Evolutionary conservation across 2,797 vertebrate species (phyloP), one percentile per base, ranked within the genome.

Genomic region (Meriones psammophilus): DNA sequence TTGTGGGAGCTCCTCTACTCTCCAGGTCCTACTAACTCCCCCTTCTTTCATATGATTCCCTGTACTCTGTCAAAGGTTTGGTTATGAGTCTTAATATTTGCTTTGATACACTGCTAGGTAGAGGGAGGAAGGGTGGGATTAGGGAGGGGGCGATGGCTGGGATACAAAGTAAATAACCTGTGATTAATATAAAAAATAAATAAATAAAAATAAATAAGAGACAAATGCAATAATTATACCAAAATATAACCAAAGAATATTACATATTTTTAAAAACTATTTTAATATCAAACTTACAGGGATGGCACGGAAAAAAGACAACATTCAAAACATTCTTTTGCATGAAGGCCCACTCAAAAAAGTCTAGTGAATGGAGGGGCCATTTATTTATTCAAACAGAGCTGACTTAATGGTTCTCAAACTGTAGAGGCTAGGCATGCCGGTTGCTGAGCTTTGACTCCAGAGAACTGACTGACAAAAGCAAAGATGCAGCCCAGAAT

Each of bases 381-480:
- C 8, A 64, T 39, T 8, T 24, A 88, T 42, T 84, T 69, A 91
- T 81, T 95, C 20, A 86, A 87, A 71, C 20, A 94, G 64, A 92
- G 71, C 46, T 79, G 24, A 89, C 14, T 85, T 60, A 84, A 69
- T n/a, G 77, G 77, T 66, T 95, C 74, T 94, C 50, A 74, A 91
- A 90, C 8, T 33, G 12, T 28, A 71, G 15, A 73, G 20, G 17
- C 50, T 60, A 77, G 54, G 54, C 76, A 92, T 86, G n/a, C n/a
- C 36, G 20, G 88, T 76, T 74, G 62, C 36, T 68, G 64, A 39
- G 62, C 8, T 68, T 7, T 56, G 17, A 20, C 20, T 36, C 50
- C 17, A 69, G 30, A 64, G 1, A 56, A 50, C 77, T 60, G 88
- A 60, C 4, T 90, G 36, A 74, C 4, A 74, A n/a, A 30, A 46